These are phyloP conservation scores for Chiloscyllium punctatum DNA, from an alignment of 2,797 vertebrate species.

Conservation along the genomic window DNA sequence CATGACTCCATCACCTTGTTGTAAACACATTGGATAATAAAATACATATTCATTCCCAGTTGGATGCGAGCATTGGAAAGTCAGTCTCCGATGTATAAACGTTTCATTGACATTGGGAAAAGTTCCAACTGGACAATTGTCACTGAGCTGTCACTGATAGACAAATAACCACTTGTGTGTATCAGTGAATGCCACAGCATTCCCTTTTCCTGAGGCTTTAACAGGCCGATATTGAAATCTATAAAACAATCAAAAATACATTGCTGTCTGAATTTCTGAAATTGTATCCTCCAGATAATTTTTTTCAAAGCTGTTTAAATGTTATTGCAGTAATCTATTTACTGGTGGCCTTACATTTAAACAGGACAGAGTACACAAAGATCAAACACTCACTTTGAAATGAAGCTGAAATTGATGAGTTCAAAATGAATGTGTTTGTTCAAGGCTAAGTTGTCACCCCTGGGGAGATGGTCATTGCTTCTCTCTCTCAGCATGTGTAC, in stretches of 20 bases:
- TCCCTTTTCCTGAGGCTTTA: constrained; percentile 5
- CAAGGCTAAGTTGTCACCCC: background rate
- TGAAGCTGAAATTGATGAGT: background rate
- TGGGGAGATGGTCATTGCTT: background rate
- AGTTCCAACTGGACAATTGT: background rate
- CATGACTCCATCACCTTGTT: background rate
- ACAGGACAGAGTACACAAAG: background rate
- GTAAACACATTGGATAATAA: background rate
- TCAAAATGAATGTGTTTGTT: background rate
- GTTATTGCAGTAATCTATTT: constrained; percentile 17
- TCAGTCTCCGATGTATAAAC: constrained; percentile 1
- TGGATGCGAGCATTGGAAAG: background rate
- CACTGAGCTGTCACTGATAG: background rate
- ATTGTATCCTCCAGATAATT: constrained; percentile 19
- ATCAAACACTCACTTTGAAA: background rate
- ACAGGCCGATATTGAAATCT: background rate
- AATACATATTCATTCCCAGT: background rate
- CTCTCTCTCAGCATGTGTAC: background rate
- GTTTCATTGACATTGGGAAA: background rate
- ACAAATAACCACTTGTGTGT: constrained; percentile 18
- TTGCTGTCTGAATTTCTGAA: constrained; percentile 22
- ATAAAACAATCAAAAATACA: constrained; percentile 31
- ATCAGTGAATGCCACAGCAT: background rate
- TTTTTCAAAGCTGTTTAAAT: constrained; percentile 22
- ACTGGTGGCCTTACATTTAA: background rate